phyloP scores from a whole-genome alignment of 2,113 vertebrate genomes.

The Butorides virescens region DNA sequence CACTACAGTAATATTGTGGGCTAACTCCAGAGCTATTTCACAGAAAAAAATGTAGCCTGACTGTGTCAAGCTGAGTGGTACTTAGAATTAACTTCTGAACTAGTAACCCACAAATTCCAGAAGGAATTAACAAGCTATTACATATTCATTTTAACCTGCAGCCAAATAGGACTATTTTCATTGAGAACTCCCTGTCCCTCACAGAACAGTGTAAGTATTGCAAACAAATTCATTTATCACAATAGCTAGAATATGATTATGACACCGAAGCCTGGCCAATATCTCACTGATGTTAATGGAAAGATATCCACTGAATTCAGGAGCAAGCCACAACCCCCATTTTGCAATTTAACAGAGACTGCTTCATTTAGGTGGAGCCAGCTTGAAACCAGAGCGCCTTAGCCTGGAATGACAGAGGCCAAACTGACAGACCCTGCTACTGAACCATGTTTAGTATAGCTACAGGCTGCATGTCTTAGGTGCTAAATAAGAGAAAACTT shows the following conservation, averaged over 20 bases:
- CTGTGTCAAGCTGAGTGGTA: not conserved
- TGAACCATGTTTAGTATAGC: not conserved
- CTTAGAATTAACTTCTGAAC: slow-evolving; percentile 39
- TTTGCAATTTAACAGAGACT: not conserved
- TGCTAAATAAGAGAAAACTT: not conserved
- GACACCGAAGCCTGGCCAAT: not conserved
- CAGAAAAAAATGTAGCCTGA: not conserved
- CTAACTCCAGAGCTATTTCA: not conserved
- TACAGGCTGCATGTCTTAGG: not conserved
- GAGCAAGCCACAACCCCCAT: not conserved
- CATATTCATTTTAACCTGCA: slow-evolving; percentile 13
- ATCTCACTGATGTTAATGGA: not conserved
- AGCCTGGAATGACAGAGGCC: not conserved
- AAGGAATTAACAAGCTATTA: not conserved
- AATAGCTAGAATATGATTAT: not conserved
- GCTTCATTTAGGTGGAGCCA: not conserved
- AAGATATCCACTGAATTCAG: not conserved
- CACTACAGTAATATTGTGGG: not conserved
- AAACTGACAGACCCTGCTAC: not conserved
- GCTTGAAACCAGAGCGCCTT: not conserved
- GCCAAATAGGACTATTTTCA: not conserved
- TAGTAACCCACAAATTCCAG: not conserved
- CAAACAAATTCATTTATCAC: slow-evolving; percentile 14
- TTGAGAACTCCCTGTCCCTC: not conserved
- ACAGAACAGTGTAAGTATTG: not conserved